phyloP scores from a whole-genome alignment of 2,888 invertebrate species.

The Leptinotarsa haldemani region DNA sequence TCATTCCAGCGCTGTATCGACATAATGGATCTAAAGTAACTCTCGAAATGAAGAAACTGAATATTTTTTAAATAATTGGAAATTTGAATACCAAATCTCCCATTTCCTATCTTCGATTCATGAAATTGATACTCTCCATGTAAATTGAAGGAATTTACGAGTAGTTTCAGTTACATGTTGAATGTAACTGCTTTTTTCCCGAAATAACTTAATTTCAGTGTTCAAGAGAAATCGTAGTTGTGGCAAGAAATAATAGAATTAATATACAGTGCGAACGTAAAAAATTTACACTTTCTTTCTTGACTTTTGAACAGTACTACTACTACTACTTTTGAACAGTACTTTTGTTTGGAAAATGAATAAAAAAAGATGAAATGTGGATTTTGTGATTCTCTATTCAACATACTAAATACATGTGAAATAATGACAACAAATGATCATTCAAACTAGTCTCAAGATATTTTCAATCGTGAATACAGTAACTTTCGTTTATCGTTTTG shows the following conservation, averaged over 20 bases:
- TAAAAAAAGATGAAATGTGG: too few species aligned
- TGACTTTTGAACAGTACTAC: too few species aligned
- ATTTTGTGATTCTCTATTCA: too few species aligned
- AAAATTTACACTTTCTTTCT: too few species aligned
- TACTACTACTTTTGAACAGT: too few species aligned
- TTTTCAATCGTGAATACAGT: constrained; percentile 3
- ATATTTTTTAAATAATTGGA: constrained; percentile 9
- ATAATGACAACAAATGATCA: background rate
- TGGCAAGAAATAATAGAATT: too few species aligned
- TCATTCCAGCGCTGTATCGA: background rate
- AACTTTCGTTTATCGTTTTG: background rate
- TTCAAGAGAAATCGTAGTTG: too few species aligned
- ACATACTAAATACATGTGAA: too few species aligned
- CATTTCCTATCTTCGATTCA: background rate
- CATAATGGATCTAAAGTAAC: background rate
- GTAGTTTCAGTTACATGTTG: background rate
- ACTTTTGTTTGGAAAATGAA: too few species aligned
- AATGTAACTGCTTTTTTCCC: background rate
- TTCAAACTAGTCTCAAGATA: background rate
- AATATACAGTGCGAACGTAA: too few species aligned
- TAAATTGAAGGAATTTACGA: background rate
- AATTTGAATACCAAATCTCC: constrained; percentile 9
- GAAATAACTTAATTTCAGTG: background rate
- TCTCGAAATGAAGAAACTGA: background rate
- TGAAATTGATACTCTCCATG: background rate